Percentiles rank a stretch among this genome's conserved stretches.
Conservation (phyloP, 2,888 invertebrate genomes). For the Pristionchus maxplancki region DNA sequence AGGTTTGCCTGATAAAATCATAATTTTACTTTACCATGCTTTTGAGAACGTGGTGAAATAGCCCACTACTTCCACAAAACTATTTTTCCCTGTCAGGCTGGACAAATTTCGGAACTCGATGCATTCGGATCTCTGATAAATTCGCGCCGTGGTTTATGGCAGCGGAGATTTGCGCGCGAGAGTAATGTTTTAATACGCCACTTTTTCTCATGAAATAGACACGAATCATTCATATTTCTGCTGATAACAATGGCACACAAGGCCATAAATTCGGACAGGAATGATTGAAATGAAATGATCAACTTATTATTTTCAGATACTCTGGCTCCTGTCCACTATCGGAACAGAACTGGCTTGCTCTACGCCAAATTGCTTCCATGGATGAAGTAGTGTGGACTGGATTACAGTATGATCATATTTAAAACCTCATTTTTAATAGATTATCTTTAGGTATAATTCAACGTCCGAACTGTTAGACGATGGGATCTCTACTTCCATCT, state of each 20-base stretch:
- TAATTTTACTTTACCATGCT: too few relatives aligned
- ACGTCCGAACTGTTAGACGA: background rate
- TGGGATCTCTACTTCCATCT: background rate
- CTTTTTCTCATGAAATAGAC: too few relatives aligned
- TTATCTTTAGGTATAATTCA: background rate
- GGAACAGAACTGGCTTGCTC: slow-evolving; percentile 3
- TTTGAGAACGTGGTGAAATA: too few relatives aligned
- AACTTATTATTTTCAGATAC: background rate
- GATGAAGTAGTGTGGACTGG: background rate
- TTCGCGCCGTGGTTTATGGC: background rate
- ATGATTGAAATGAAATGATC: too few relatives aligned
- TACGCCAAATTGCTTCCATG: background rate
- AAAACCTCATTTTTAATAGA: too few relatives aligned
- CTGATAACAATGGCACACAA: too few relatives aligned
- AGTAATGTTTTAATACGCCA: background rate
- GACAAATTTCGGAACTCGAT: background rate
- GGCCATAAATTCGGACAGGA: too few relatives aligned
- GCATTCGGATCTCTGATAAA: background rate
- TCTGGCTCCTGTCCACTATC: background rate
- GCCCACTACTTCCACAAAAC: too few relatives aligned
- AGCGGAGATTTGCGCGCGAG: background rate
- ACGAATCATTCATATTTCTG: too few relatives aligned
- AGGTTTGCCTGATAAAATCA: background rate
- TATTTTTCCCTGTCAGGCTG: background rate
- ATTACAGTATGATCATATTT: background rate